Conservation (phyloP, 2,797 vertebrate species). For the Falco columbarius region DNA sequence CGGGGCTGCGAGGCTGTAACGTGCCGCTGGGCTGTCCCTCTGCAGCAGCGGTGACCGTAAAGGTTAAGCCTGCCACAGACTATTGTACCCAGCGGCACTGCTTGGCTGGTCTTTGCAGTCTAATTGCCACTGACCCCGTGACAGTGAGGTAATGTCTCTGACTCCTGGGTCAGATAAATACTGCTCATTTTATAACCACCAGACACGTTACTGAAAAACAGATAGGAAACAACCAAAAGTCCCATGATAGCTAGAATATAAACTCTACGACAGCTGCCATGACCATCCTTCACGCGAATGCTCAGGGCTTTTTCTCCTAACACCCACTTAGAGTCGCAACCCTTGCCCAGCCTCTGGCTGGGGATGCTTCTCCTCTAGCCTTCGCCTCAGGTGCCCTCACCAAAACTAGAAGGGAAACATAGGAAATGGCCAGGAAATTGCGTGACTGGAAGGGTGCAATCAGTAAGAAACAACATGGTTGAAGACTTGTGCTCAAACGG, state of each 20-base stretch:
- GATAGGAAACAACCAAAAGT: constrained; percentile 37
- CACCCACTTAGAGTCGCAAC: neutral
- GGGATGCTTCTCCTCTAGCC: neutral
- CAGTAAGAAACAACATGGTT: accelerated
- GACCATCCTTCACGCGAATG: neutral
- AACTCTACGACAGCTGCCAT: neutral
- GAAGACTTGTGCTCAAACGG: neutral
- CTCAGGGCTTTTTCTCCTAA: neutral
- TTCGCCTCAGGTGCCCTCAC: neutral
- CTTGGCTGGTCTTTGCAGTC: constrained; percentile 46
- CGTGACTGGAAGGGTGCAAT: neutral
- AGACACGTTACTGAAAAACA: constrained; percentile 54
- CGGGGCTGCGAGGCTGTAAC: neutral
- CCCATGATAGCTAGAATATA: neutral
- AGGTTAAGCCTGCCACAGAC: constrained; percentile 45
- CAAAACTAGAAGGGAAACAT: neutral
- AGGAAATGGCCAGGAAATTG: neutral
- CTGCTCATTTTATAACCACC: constrained; percentile 61
- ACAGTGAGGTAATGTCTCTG: constrained; percentile 71
- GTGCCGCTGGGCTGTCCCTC: neutral
- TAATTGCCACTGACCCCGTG: constrained; percentile 61
- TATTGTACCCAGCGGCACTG: constrained; percentile 38
- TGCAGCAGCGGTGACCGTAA: constrained; percentile 5
- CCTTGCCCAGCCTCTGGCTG: accelerated
- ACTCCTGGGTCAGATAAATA: constrained; percentile 63